Evolutionary conservation across 1,140 invertebrate genomes (phyloP), one percentile per base, ranked within the genome.

Genomic region (Scaptomyza pallida): DNA sequence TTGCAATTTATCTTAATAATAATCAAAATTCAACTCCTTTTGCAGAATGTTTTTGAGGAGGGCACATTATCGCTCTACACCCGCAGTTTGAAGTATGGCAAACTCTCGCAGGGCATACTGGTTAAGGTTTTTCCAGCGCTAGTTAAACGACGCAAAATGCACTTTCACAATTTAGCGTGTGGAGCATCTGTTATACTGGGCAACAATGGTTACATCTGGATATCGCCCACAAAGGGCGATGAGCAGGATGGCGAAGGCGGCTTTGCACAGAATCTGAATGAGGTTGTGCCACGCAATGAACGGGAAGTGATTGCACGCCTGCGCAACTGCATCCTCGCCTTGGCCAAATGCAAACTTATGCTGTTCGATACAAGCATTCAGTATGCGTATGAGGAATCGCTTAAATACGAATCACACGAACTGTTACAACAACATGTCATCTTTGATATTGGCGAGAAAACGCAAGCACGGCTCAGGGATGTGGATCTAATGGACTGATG

Each of bases 131-230:
- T 97, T 16, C 97, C 98, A 5, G 96, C 96, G n/a, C 91, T 99
- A 9, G 95, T 99, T 16, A 98, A 97, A 91, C 93, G 98, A 17
- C 94, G 97, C 50, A 99, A 99, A 92, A 98, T 96, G 43, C 98
- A 99, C 92, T 99, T 99, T 90, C 98, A 99, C 88, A 97, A 97
- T 92, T 92, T 99, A 30, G 95, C 96, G 0, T 97, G 96, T 91
- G 98, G 98, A 0, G 96, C 96, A 0, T 97, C 95, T 72, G 92
- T 99, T 6, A 99, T 99, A 60, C 93, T 99, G 6, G 98, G 98
- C 6, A 98, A 97, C 78, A 99, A 99, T 92, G 99, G 99, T 0
- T 99, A 96, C 76, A 95, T 99, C 54, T 99, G 98, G 97, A 96
- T 99, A 48, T 95, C 95, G 57, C 96, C 97, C 12, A 95, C 93